These are phyloP conservation scores for Eublepharis macularius DNA, from an alignment of 2,113 vertebrate genomes.

Conservation along the genomic window DNA sequence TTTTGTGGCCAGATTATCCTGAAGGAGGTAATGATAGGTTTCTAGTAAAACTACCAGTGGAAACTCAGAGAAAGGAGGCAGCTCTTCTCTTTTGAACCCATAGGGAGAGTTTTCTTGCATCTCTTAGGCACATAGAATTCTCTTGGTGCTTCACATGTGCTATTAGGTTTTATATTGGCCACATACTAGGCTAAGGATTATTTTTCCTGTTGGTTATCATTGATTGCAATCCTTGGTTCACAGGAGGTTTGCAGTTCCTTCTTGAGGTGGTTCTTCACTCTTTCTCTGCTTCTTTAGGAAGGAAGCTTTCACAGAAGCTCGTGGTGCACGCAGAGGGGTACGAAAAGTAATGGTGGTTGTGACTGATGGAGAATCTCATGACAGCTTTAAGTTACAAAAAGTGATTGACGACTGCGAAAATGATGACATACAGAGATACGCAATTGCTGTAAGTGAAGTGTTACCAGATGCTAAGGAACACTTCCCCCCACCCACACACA, in stretches of 20 bases:
- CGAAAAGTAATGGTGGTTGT: conserved; percentile 98
- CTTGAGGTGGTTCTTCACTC: conserved; percentile 17
- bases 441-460: conserved; percentile 89
- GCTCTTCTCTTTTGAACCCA: not conserved
- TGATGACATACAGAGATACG: conserved; percentile 89
- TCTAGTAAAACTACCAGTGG: not conserved
- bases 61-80: not conserved
- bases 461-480: conserved; percentile 28
- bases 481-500: not conserved
- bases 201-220: not conserved
- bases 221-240: not conserved
- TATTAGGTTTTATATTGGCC: not conserved
- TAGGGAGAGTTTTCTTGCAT: not conserved
- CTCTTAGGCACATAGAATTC: not conserved
- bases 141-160: not conserved
- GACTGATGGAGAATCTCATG: conserved; percentile 96
- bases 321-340: conserved; percentile 86
- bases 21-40: not conserved
- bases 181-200: not conserved
- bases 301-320: conserved; percentile 89
- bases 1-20: not conserved
- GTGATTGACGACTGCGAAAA: conserved; percentile 84
- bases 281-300: conserved; percentile 70
- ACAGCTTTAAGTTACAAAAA: conserved; percentile 75
- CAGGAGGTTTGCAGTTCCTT: not conserved